Base-by-base conservation (phyloP, 2,888 invertebrate genomes). In the Hydrotaea cyrtoneurina region DNA sequence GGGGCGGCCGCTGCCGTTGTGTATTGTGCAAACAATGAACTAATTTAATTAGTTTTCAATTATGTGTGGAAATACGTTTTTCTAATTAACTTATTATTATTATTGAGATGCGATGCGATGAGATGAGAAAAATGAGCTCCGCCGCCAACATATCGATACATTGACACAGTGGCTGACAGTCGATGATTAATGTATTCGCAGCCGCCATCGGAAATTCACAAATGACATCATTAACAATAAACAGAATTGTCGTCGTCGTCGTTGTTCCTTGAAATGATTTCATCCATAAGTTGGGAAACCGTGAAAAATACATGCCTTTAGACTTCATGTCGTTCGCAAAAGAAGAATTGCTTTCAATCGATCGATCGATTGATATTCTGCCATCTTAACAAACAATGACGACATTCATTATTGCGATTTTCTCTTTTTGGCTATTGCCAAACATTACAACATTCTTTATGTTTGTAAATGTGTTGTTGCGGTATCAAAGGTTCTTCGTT, bases 31-130 rank as follows among this genome's bases (percentile, higher is more conserved):
- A 82, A 82, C 74, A 85, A 82, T 79, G 72, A 82, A 82, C 77
- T 82, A 82, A 85, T 85, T 85, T 85, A 85, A 82, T 85, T 85
- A 85, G 73, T 85, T 85, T 85, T 82, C 82, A 85, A 82, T 85
- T 85, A 82, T 77, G 85, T 85, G 85, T 85, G 85, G 85, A 85
- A 85, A 82, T 80, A 85, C 85, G 82, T 85, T 85, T 85, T 85
- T 85, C 85, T 85, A 82, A 85, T 85, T 82, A 85, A 85, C 77
- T 85, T 80, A 77, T 83, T 74, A 71, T 74, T 78, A 13, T 77
- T 31, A 31, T 31, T 31, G 31, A 31, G 31, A 31, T 74, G 46
- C 23, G 69, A 15, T 46, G 23, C 43, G n/a, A 69, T 74, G 46
- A 46, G 69, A 15, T 46, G 23, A 69, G n/a, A 69, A 23, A 66